These are phyloP conservation scores for Pelodiscus sinensis DNA, from an alignment of 2,113 vertebrate genomes.

Conservation along the genomic window DNA sequence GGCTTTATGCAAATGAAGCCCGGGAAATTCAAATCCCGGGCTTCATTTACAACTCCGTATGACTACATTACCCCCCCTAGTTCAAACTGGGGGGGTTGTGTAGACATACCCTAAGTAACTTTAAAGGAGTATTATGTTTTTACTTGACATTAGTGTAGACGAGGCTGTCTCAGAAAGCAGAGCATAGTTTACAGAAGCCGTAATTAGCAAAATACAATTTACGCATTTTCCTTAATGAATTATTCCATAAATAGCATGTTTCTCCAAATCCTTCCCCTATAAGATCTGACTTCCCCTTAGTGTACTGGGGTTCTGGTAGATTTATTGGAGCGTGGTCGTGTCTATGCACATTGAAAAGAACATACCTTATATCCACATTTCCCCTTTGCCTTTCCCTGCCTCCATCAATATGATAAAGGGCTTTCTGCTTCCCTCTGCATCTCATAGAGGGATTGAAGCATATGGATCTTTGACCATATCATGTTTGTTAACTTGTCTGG, in stretches of 20 bases:
- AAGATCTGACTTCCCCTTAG: not conserved
- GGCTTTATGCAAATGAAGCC: too few relatives aligned
- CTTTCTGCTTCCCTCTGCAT: constrained; percentile 1
- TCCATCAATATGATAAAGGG: not conserved
- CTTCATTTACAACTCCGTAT: too few relatives aligned
- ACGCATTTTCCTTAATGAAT: not conserved
- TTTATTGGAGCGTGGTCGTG: not conserved
- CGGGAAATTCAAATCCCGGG: too few relatives aligned
- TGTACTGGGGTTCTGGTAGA: not conserved
- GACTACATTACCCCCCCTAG: too few relatives aligned
- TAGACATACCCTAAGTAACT: not conserved
- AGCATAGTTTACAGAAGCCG: not conserved
- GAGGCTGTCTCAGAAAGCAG: not conserved
- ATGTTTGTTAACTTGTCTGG: not conserved
- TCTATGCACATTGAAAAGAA: not conserved
- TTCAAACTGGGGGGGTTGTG: too few relatives aligned
- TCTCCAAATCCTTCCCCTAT: fast-evolving
- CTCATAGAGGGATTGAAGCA: not conserved
- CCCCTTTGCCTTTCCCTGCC: not conserved
- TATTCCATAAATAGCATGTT: not conserved
- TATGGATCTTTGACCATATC: not conserved
- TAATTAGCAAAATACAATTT: not conserved
- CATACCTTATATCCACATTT: not conserved
- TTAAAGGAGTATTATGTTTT: fast-evolving
- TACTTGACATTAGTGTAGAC: not conserved